These are phyloP conservation scores for Aphidius gifuensis DNA, from an alignment of 1,140 invertebrate genomes.

Conservation along the genomic window DNA sequence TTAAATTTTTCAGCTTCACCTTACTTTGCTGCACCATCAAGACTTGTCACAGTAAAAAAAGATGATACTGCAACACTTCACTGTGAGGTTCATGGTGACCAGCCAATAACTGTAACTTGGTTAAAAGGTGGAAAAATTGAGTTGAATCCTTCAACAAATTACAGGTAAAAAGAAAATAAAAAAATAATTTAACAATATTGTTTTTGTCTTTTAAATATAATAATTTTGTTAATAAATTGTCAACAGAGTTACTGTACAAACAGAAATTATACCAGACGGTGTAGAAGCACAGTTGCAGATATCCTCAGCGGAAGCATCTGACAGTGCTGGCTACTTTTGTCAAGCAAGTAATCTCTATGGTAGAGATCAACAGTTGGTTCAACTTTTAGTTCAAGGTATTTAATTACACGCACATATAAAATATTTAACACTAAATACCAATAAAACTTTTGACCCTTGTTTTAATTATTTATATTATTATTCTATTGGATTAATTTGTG, in stretches of 20 bases:
- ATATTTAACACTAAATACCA: slow-evolving; percentile 7
- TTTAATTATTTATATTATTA: not conserved
- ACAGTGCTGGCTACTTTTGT: slow-evolving; percentile 81
- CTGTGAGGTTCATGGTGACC: slow-evolving; percentile 80
- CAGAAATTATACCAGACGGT: slow-evolving; percentile 66
- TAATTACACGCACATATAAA: slow-evolving; percentile 4
- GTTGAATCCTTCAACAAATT: slow-evolving; percentile 68
- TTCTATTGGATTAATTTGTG: too few species aligned
- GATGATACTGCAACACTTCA: slow-evolving; percentile 69
- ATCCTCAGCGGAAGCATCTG: slow-evolving; percentile 66
- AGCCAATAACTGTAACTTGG: slow-evolving; percentile 78
- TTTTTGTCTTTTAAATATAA: not conserved
- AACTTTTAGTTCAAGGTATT: slow-evolving; percentile 77
- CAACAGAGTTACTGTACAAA: slow-evolving; percentile 64
- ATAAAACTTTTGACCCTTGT: slow-evolving; percentile 13
- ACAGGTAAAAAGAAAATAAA: slow-evolving; percentile 52
- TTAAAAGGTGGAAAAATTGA: slow-evolving; percentile 65
- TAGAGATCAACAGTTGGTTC: slow-evolving; percentile 76
- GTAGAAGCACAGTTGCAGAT: slow-evolving; percentile 72
- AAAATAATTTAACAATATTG: not conserved
- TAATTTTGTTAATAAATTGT: slow-evolving; percentile 10
- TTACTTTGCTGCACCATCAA: slow-evolving; percentile 68
- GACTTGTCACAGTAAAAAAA: slow-evolving; percentile 70
- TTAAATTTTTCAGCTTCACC: slow-evolving; percentile 60
- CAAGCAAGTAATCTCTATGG: slow-evolving; percentile 79